phyloP scores from a whole-genome alignment of 2,113 vertebrate species.

The Lathamus discolor region DNA sequence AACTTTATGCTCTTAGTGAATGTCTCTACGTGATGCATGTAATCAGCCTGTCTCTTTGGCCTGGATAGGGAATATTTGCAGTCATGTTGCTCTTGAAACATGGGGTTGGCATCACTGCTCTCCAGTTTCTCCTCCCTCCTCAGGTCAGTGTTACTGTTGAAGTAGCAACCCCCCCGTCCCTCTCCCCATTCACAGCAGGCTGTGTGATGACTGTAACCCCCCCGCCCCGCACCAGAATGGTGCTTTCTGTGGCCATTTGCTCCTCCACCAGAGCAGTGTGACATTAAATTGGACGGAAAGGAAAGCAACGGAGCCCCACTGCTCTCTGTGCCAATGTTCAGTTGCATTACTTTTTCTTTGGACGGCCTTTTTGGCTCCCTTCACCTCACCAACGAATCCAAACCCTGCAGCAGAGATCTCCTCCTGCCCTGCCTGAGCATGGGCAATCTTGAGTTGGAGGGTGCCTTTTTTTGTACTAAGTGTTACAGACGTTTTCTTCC shows the following conservation, averaged over 20 bases:
- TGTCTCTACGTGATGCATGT: conserved; percentile 29
- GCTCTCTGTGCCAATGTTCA: conserved; percentile 53
- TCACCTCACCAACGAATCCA: conserved; percentile 34
- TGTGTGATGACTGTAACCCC: conserved; percentile 25
- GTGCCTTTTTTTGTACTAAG: conserved; percentile 69
- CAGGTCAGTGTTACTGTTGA: conserved; percentile 10
- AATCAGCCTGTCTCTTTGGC: conserved; percentile 20
- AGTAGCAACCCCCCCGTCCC: neutral
- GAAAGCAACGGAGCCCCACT: neutral
- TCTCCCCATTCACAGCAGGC: conserved; percentile 36
- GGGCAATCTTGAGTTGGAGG: conserved; percentile 39
- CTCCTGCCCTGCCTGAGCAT: neutral
- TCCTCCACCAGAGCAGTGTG: conserved; percentile 3
- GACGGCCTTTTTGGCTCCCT: neutral
- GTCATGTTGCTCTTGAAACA: conserved; percentile 33
- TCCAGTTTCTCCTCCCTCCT: conserved; percentile 39
- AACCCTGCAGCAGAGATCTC: conserved; percentile 10
- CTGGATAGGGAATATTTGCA: conserved; percentile 6
- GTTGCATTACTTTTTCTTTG: neutral
- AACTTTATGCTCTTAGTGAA: neutral
- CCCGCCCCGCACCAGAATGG: neutral
- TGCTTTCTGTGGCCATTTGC: neutral
- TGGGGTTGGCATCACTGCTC: conserved; percentile 40
- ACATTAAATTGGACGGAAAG: neutral
- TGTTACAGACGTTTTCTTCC: conserved; percentile 53